Percentiles rank a stretch among this genome's conserved stretches.
Evolutionary conservation across 2,797 vertebrate genomes (phyloP).

Genomic region (Neostethus bicornis): DNA sequence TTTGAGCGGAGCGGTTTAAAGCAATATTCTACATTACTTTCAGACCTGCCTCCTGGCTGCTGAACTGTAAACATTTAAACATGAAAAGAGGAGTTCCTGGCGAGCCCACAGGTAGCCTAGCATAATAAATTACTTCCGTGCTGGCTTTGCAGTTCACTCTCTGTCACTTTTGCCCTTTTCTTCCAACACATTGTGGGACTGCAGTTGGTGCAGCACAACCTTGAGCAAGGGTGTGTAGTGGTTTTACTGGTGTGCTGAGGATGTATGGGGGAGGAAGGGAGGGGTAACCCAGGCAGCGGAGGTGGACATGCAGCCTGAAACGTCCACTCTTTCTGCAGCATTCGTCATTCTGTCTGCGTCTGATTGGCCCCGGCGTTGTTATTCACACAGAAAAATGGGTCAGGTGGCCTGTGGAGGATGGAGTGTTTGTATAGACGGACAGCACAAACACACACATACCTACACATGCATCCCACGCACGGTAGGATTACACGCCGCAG

Average conservation of each 20-base stretch:
- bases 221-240: constrained; percentile 61
- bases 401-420: constrained; percentile 74
- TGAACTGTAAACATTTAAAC: constrained; percentile 28
- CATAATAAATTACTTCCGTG: constrained; percentile 44
- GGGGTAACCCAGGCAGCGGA: constrained; percentile 66
- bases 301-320: constrained; percentile 51
- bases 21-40: not conserved
- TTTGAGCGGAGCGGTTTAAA: constrained; percentile 3
- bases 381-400: constrained; percentile 80
- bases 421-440: constrained; percentile 64
- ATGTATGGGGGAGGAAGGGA: constrained; percentile 31
- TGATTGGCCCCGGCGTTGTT: constrained; percentile 75
- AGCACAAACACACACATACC: constrained; percentile 48
- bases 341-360: constrained; percentile 58
- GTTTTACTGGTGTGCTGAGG: constrained; percentile 64
- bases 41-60: constrained; percentile 1
- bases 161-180: constrained; percentile 54
- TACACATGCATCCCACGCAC: constrained; percentile 51
- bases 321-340: constrained; percentile 58
- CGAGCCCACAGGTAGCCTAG: constrained; percentile 45
- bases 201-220: constrained; percentile 59
- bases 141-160: constrained; percentile 37
- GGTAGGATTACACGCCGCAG: constrained; percentile 49
- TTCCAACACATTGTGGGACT: constrained; percentile 37
- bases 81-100: constrained; percentile 15